Evolutionary conservation across 2,888 invertebrate genomes (phyloP).

Genomic region (Chironomus riparius): DNA sequence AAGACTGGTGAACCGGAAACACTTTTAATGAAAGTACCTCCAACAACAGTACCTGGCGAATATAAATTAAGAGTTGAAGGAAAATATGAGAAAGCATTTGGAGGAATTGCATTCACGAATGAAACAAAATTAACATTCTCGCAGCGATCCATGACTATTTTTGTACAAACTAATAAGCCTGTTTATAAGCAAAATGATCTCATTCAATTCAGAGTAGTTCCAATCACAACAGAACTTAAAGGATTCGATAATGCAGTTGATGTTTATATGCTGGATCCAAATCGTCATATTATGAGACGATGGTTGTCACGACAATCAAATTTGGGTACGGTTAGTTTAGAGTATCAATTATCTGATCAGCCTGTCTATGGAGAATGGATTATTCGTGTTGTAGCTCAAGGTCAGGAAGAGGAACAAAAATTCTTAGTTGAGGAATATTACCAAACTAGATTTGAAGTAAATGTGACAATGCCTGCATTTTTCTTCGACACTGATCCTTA

Average conservation of each 20-base stretch:
- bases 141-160: conserved; percentile 86
- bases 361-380: conserved; percentile 89
- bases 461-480: conserved; percentile 92
- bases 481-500: conserved; percentile 79
- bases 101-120: conserved; percentile 82
- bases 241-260: conserved; percentile 87
- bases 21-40: conserved; percentile 80
- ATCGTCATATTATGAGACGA: conserved; percentile 75
- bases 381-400: conserved; percentile 78
- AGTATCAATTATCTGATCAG: conserved; percentile 83
- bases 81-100: conserved; percentile 54
- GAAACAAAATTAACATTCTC: conserved; percentile 79
- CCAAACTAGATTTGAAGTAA: conserved; percentile 86
- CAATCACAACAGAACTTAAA: conserved; percentile 84
- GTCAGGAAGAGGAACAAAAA: conserved; percentile 74
- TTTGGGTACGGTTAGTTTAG: conserved; percentile 85
- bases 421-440: conserved; percentile 92
- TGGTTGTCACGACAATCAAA: conserved; percentile 92
- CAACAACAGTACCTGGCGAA: conserved; percentile 71
- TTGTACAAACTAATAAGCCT: conserved; percentile 91
- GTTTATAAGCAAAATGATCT: conserved; percentile 88
- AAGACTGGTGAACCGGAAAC: conserved; percentile 82
- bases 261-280: conserved; percentile 85
- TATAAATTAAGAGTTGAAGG: conserved; percentile 81
- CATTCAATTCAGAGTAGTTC: conserved; percentile 83